Evolutionary conservation across 1,140 invertebrate genomes (phyloP), one percentile per base, ranked within the genome.

Genomic region (Camponotus vicinus): DNA sequence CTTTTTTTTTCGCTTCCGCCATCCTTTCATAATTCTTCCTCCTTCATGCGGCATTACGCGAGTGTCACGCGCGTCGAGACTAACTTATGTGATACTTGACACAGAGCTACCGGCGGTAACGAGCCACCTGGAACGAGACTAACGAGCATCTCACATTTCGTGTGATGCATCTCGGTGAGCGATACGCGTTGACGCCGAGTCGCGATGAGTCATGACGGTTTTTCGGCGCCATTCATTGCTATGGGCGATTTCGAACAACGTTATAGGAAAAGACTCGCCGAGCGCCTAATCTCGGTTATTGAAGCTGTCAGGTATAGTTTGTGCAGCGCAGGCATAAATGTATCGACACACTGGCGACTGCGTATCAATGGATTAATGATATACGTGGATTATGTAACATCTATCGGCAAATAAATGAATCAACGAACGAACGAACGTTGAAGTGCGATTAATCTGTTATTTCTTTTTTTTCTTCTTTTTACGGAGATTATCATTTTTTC

Each of bases 31-130:
- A 89, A 87, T 90, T 90, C 63, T 89, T 52, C 75, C 77, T 40
- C 66, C 64, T 80, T 83, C 69, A 67, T 61, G 40, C 21, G 71
- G 66, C 49, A 82, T 90, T 90, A 89, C 87, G 73, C 52, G 66
- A 87, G 78, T 88, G 78, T 89, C 85, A 88, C 78, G 67, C 78
- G 67, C 55, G 77, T 88, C 67, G 73, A 64, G 21, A 79, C 88
- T 92, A 92, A 88, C 90, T 92, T 92, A 90, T 88, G 91, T 73
- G 91, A 92, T 87, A 92, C 91, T 92, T 92, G 91, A 92, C 91
- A 92, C 87, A 92, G 85, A 91, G 86, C 73, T 67, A 77, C 78
- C 49, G 67, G 64, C 87, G 86, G 61, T 92, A 92, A 92, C 91
- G 90, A 92, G 91, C 91, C 77, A 89, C 85, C 88, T 88, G 88